These are phyloP conservation scores for Augiades crinisus DNA, from an alignment of 2,888 invertebrate species.

Conservation along the genomic window DNA sequence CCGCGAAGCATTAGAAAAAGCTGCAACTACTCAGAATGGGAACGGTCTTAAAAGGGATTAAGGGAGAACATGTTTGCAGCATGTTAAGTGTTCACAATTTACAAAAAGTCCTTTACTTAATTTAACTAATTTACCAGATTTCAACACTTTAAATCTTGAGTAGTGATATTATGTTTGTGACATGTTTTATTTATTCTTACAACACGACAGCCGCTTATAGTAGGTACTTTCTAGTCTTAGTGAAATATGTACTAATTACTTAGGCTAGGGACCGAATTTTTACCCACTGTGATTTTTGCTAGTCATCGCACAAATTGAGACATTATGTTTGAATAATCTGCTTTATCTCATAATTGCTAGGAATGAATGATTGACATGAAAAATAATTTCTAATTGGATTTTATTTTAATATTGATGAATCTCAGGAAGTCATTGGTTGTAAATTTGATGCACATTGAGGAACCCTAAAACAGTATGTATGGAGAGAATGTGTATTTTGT, in stretches of 20 bases:
- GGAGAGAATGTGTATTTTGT: slow-evolving; percentile 41
- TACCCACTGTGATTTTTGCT: slow-evolving; percentile 51
- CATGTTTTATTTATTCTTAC: not conserved
- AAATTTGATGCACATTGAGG: not conserved
- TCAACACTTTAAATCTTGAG: not conserved
- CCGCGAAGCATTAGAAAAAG: slow-evolving; percentile 74
- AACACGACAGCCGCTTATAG: not conserved
- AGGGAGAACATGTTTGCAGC: not conserved
- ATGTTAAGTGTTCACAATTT: not conserved
- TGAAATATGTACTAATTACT: slow-evolving; percentile 20
- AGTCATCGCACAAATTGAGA: slow-evolving; percentile 44
- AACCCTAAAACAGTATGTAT: not conserved
- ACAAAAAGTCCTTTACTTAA: not conserved
- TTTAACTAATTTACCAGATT: slow-evolving; percentile 3
- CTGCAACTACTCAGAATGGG: slow-evolving; percentile 74
- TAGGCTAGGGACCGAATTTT: slow-evolving; percentile 22
- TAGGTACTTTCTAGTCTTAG: slow-evolving; percentile 15
- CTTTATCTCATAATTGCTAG: not conserved
- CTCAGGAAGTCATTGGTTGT: no score
- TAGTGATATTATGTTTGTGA: not conserved
- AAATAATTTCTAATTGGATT: no score
- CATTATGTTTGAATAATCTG: slow-evolving; percentile 11
- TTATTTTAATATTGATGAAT: no score
- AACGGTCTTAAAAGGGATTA: slow-evolving; percentile 84
- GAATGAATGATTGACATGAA: not conserved